Conservation (phyloP, 2,797 vertebrate species). For the Sorex maritimensis region DNA sequence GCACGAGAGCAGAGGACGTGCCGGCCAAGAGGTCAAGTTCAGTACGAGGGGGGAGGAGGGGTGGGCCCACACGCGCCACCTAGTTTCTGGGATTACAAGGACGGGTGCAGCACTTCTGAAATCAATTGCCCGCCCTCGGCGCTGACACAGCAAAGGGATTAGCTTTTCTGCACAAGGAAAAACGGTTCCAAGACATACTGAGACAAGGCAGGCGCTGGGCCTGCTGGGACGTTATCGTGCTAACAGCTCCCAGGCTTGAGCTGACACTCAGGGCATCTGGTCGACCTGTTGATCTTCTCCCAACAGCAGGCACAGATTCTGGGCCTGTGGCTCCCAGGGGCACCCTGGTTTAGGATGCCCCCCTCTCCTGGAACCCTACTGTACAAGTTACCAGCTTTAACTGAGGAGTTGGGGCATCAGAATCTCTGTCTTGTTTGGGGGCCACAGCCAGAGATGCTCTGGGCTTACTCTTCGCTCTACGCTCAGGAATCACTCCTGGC, state of each 20-base stretch:
- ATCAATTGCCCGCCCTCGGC: conserved; percentile 63
- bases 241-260: conserved; percentile 27
- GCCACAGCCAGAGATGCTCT: too few relatives aligned
- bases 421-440: not conserved
- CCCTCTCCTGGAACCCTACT: not conserved
- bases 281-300: not conserved
- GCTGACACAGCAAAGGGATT: conserved; percentile 74
- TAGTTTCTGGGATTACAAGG: conserved; percentile 76
- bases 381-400: conserved; percentile 11
- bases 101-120: conserved; percentile 64
- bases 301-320: not conserved
- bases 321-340: not conserved
- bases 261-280: not conserved
- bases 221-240: conserved; percentile 54
- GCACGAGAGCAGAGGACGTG: conserved; percentile 42
- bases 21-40: conserved; percentile 77
- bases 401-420: not conserved
- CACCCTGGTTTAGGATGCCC: not conserved
- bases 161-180: conserved; percentile 54
- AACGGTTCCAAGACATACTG: conserved; percentile 52
- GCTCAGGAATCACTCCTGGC: too few relatives aligned
- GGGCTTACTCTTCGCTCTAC: too few relatives aligned
- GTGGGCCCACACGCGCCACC: not conserved
- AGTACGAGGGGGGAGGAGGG: conserved; percentile 59
- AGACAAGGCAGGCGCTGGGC: conserved; percentile 29